Conservation (phyloP, 2,113 vertebrate species). For the Petromus typicus region DNA sequence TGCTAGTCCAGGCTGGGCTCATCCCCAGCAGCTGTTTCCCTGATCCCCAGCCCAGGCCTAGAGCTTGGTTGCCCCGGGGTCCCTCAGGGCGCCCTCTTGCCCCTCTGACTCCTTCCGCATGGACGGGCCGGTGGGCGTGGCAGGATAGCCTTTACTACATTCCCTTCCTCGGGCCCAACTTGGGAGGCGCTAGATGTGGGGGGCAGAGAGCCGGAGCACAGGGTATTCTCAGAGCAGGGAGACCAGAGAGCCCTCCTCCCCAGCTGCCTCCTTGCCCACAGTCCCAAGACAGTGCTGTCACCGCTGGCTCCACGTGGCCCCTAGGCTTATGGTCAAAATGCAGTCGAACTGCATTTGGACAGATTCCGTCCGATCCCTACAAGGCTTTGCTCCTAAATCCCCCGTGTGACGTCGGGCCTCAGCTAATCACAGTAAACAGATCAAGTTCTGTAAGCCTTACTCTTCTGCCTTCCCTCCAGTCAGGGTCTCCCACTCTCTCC, state of each 20-base stretch:
- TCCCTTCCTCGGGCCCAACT: fast-evolving
- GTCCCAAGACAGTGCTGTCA: conserved; percentile 52
- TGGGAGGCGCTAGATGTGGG: not conserved
- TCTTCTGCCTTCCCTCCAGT: conserved; percentile 14
- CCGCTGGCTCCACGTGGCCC: conserved; percentile 66
- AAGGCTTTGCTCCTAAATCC: conserved; percentile 78
- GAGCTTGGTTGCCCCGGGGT: too few species aligned
- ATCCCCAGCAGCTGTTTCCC: fast-evolving
- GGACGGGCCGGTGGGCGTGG: not conserved
- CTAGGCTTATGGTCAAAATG: conserved; percentile 80
- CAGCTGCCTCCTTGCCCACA: fast-evolving
- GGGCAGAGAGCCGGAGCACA: not conserved
- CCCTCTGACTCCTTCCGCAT: not conserved
- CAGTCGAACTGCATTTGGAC: conserved; percentile 73
- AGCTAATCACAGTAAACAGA: conserved; percentile 84
- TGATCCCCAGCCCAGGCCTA: not conserved
- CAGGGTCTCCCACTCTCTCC: not conserved
- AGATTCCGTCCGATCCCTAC: conserved; percentile 73
- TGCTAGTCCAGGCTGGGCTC: not conserved
- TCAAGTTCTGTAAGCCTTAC: conserved; percentile 71
- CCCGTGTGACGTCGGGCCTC: conserved; percentile 84
- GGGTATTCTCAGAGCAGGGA: not conserved
- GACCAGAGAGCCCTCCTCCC: not conserved
- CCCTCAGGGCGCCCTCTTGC: fast-evolving
- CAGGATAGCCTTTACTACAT: fast-evolving